Base-by-base conservation (phyloP, 2,888 invertebrate species). In the Lepidochrysops patricia region DNA sequence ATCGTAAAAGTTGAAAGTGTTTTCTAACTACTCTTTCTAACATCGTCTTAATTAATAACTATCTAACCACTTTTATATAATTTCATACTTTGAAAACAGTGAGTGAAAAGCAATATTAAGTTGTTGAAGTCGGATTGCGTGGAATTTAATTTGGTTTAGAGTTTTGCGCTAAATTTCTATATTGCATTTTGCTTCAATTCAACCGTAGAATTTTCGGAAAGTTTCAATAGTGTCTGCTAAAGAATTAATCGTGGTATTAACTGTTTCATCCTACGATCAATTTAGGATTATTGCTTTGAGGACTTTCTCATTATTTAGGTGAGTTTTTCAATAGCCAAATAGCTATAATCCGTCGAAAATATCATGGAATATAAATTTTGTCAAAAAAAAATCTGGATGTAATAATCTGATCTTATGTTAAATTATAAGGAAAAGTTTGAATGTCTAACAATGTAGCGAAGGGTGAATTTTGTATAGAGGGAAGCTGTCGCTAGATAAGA, bases 1-100 rank as follows among this genome's bases (percentile, higher is more conserved):
- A 66, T 68, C 77, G 74, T 82, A 80, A 82, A 54, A 32, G 52
- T 52, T 52, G 27, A 27, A 52, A 52, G 27, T 52, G 27, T 26
- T 27, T 52, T 52, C 52, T 50, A 25, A 50, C 26, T 50, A 13
- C 25, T 26, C 26, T 50, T 50, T 26, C 50, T 27, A 26, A 52
- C 52, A 27, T 15, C 15, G 12, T 27, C 26, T 26, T 7, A 27
- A 52, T 26, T 27, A 7, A 13, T 52, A 26, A 27, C 3, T 27
- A 27, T 1, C 13, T 52, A 1, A 7, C 2, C 27, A 34, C 52
- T 26, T 27, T 52, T 52, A 52, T 52, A n/a, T 27, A 15, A 52
- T 52, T 9, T 43, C 19, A 43, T 19, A 9, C 19, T n/a, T n/a
- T n/a, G n/a, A n/a, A 19, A 19, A 7, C 19, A 43, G 43, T 43